Evolutionary conservation across 2,113 vertebrate species (phyloP), one percentile per base, ranked within the genome.

Genomic region (Syrmaticus mikado): DNA sequence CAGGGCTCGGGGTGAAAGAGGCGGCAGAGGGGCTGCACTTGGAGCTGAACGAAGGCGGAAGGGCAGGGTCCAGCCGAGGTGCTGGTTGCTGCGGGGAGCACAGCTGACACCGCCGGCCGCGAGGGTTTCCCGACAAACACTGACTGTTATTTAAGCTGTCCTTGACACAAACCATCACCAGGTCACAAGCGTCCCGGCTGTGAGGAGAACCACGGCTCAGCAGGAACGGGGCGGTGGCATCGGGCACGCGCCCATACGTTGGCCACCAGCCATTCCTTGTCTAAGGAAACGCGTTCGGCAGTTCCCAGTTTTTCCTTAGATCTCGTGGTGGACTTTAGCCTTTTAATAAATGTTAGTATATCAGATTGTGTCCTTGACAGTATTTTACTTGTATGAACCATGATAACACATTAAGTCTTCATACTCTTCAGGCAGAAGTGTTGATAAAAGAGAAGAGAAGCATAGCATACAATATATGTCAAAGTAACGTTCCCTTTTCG

Each of bases 301-400:
- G 90, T 98, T 97, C 95, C 96, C 76, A 96, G 96, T 97, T 93
- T 98, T 98, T 98, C 96, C 97, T 98, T 98, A 98, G 98, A 97
- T 97, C 97, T 97, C 72, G 97, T 98, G 97, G 94, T 98, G 97
- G 95, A 98, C 95, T 96, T 98, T 97, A 98, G 96, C 96, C 97
- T 98, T 97, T 98, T 97, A 97, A 97, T 98, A 98, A 98, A 97
- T 98, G 97, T 98, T 98, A 98, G 97, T 98, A 97, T 97, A 97
- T 98, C 97, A 97, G 95, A 98, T 95, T 91, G 97, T 98, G 97
- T 98, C 97, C 97, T 98, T 98, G 97, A 97, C 97, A 95, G 95
- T 98, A 98, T 97, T 98, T 98, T 97, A 97, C 95, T 97, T 97
- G 97, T 98, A 97, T 97, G 97, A 98, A 97, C 97, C 97, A 97